Evolutionary conservation across 2,113 vertebrate species (phyloP), one percentile per base, ranked within the genome.

Genomic region (Chaetorhynchus papuensis): DNA sequence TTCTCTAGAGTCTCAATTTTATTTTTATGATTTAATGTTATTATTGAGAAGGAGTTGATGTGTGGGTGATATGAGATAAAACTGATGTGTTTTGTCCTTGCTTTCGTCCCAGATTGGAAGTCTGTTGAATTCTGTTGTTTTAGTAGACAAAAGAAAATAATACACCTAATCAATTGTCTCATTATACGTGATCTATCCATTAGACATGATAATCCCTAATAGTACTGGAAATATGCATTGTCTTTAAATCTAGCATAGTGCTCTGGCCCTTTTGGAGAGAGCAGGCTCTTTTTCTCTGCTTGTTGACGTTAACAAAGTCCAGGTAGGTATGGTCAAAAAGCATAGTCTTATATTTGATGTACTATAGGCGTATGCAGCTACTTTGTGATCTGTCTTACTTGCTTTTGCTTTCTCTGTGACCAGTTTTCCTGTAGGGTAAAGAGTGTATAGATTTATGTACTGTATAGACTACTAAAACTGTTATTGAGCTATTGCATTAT

Each of bases 301-400:
- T 18, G 9, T 27, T 72, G 31, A 26, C 7, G 13, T n/a, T 7
- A 24, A 0, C 0, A 16, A 75, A 28, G 27, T 54, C 72, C 11
- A 47, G 9, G 21, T 31, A 42, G 35, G 11, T 57, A 27, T 57
- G 59, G 18, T 42, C 44, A 56, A 35, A 81, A 86, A 28, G 7
- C 60, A 49, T 2, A 7, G 12, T 27, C 37, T 83, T 83, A 2
- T 5, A n/a, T 50, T 85, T 87, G 19, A 44, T 76, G 30, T 57
- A 1, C 19, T 65, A 2, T 23, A 35, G 37, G 22, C 0, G 0
- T 57, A 47, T n/a, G 17, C 11, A 81, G 30, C 21, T 75, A 31
- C 12, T 53, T 28, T 59, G 13, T 79, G 75, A 60, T 70, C 31
- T 53, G 30, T 60, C 42, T 86, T 68, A 7, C 11, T 47, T 69